These are phyloP conservation scores for Sericinus montela DNA, from an alignment of 2,888 invertebrate species.

Conservation along the genomic window DNA sequence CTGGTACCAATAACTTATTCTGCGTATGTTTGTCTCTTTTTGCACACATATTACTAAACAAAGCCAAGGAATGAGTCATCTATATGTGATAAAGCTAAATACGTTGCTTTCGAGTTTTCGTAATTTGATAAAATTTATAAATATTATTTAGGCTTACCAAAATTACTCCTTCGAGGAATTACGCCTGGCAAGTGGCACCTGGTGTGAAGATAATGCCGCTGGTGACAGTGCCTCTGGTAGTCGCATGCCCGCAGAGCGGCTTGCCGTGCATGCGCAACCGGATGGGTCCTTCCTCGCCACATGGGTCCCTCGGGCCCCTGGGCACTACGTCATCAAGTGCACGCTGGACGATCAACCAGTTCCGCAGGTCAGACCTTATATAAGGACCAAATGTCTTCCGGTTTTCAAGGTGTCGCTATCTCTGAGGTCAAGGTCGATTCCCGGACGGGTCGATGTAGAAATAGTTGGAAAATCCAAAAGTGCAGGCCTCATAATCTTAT, in stretches of 20 bases:
- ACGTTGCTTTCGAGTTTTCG: too few species aligned
- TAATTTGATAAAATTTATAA: too few species aligned
- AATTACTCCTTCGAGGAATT: constrained; percentile 98
- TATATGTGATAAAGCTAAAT: too few species aligned
- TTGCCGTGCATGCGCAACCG: constrained; percentile 86
- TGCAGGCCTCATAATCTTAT: too few species aligned
- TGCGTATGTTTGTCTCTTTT: too few species aligned
- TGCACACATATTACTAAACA: too few species aligned
- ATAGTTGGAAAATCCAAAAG: too few species aligned
- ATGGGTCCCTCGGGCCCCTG: constrained; percentile 96
- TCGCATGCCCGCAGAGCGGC: constrained; percentile 81
- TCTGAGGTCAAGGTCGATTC: too few species aligned
- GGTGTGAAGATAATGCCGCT: constrained; percentile 58
- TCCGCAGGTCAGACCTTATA: constrained; percentile 76
- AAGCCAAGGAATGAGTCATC: too few species aligned
- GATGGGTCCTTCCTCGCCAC: constrained; percentile 79
- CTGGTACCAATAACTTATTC: too few species aligned
- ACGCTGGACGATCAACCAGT: constrained; percentile 91
- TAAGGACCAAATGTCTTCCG: not conserved
- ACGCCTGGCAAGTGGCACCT: constrained; percentile 77
- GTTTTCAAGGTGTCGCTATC: too few species aligned
- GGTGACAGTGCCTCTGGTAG: constrained; percentile 50
- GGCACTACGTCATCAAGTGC: constrained; percentile 92
- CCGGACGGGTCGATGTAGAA: too few species aligned
- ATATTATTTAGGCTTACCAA: constrained; percentile 86